Percentiles rank a stretch among this genome's conserved stretches.
These are phyloP conservation scores for Anseranas semipalmata DNA, from an alignment of 2,113 vertebrate species.

Conservation along the genomic window DNA sequence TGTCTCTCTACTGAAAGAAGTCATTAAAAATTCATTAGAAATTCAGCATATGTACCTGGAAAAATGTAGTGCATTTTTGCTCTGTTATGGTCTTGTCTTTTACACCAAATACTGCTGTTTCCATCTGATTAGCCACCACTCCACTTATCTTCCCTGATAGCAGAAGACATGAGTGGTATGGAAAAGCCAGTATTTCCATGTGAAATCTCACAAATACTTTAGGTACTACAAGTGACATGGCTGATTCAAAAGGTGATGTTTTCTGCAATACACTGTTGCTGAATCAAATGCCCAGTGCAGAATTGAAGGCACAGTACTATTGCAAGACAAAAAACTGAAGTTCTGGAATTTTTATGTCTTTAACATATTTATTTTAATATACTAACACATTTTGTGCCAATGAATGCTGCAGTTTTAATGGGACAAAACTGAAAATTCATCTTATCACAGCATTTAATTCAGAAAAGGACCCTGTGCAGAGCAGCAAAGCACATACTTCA, in stretches of 20 bases:
- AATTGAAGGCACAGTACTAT: neutral
- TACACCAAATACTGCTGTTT: neutral
- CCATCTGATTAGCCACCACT: neutral
- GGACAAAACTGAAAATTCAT: neutral
- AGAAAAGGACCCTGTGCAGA: neutral
- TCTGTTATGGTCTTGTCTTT: neutral
- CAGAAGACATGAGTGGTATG: neutral
- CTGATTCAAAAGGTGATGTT: neutral
- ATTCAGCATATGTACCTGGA: neutral
- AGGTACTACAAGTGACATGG: neutral
- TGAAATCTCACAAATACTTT: neutral
- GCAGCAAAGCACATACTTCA: neutral
- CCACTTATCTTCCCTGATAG: neutral
- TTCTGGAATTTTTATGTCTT: neutral
- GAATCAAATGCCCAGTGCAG: neutral
- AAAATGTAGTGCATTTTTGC: neutral
- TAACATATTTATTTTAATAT: too few species aligned
- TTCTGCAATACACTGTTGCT: neutral
- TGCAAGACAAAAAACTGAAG: neutral
- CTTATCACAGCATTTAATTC: neutral
- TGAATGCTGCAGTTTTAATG: neutral
- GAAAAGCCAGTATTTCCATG: neutral
- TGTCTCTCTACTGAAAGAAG: neutral
- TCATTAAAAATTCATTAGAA: neutral
- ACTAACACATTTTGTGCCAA: neutral